A percentile compares a stretch with the other conserved stretches of the same genome.
These are phyloP conservation scores for Colostygia pectinataria DNA, from an alignment of 2,888 invertebrate species.

Conservation along the genomic window DNA sequence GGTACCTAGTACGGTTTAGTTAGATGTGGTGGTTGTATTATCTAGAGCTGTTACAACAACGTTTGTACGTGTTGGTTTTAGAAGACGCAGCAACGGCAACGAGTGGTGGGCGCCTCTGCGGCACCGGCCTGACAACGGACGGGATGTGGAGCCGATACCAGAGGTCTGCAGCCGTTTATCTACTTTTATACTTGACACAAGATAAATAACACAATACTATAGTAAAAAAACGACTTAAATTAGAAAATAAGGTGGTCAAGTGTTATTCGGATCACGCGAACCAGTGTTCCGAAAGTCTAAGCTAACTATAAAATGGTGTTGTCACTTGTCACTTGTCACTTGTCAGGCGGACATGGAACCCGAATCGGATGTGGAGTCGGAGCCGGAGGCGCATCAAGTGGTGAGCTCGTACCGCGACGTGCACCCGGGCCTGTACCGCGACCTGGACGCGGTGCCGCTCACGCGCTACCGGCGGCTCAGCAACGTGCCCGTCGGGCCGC, in stretches of 20 bases:
- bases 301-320: too few species aligned
- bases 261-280: too few species aligned
- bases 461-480: slow-evolving; percentile 6
- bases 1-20: too few species aligned
- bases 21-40: too few species aligned
- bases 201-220: too few species aligned
- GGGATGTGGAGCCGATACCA: slow-evolving; percentile 54
- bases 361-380: slow-evolving; percentile 35
- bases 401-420: slow-evolving; percentile 13
- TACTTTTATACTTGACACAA: too few species aligned
- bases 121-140: slow-evolving; percentile 60
- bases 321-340: too few species aligned
- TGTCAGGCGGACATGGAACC: slow-evolving; percentile 53
- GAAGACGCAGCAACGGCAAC: slow-evolving; percentile 69
- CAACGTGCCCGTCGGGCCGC: slow-evolving; percentile 8
- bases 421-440: slow-evolving; percentile 7
- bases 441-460: background rate
- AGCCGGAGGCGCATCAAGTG: slow-evolving; percentile 11
- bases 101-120: slow-evolving; percentile 68
- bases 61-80: slow-evolving; percentile 24
- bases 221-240: too few species aligned
- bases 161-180: too few species aligned
- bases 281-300: too few species aligned
- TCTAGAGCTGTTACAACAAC: too few species aligned
- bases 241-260: too few species aligned